Conservation (phyloP, 2,113 vertebrate species). For the Pomatorhinus ruficollis region DNA sequence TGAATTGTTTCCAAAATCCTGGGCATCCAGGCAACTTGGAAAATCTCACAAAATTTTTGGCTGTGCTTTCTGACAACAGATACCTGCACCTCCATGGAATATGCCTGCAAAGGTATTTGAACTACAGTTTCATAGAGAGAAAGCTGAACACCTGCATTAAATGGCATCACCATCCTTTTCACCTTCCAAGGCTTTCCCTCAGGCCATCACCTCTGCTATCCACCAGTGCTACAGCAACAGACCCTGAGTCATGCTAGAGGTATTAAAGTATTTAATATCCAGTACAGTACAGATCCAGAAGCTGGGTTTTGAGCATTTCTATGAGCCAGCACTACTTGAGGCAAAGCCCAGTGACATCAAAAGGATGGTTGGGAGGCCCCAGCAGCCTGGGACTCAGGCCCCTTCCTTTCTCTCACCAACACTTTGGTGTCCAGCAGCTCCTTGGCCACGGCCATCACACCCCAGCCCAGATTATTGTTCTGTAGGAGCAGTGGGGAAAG, state of each 20-base stretch:
- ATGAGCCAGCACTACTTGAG: not conserved
- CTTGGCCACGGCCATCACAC: not conserved
- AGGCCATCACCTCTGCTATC: not conserved
- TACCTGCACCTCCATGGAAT: not conserved
- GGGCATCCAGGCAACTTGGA: not conserved
- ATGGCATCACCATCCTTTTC: not conserved
- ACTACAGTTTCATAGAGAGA: not conserved
- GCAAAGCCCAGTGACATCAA: not conserved
- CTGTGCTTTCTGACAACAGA: not conserved
- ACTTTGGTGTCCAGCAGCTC: not conserved
- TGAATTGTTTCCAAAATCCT: not conserved
- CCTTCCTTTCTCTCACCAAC: not conserved
- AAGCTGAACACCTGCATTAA: not conserved
- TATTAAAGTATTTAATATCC: not conserved
- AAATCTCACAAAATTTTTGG: not conserved
- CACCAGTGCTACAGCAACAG: not conserved
- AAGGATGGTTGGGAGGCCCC: not conserved
- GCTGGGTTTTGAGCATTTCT: not conserved
- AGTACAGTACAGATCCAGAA: not conserved
- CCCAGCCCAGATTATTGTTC: not conserved
- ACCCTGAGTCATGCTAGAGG: rapidly evolving
- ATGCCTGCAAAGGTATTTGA: not conserved
- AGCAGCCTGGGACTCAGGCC: not conserved
- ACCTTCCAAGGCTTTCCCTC: not conserved
- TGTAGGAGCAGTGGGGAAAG: not conserved